Conservation (phyloP, 2,888 invertebrate species). For the Acleris emargana region DNA sequence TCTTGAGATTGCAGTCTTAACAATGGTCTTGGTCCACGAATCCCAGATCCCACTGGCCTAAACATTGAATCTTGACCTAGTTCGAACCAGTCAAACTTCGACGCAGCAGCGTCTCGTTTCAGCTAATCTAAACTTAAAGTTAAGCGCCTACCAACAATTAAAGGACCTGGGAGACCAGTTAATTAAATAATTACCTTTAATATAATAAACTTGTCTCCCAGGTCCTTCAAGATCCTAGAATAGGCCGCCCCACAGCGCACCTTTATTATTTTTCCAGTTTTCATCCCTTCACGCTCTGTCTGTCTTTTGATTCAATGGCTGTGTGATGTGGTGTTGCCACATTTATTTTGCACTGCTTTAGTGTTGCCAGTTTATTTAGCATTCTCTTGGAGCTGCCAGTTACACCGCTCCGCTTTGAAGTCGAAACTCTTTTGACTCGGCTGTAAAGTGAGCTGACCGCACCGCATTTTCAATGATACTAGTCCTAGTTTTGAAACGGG, state of each 20-base stretch:
- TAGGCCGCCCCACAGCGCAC: slow-evolving; percentile 63
- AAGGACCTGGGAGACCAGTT: too few species aligned
- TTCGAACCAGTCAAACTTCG: too few species aligned
- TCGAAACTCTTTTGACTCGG: slow-evolving; percentile 77
- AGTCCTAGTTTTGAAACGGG: slow-evolving; percentile 17
- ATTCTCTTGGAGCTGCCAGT: slow-evolving; percentile 74
- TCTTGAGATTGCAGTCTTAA: too few species aligned
- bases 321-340: slow-evolving; percentile 78
- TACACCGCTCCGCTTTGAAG: slow-evolving; percentile 77
- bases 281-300: slow-evolving; percentile 80
- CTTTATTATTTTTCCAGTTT: slow-evolving; percentile 79
- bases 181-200: too few species aligned
- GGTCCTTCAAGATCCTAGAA: slow-evolving; percentile 64
- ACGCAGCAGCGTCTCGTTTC: too few species aligned
- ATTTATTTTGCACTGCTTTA: slow-evolving; percentile 80
- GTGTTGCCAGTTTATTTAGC: slow-evolving; percentile 72
- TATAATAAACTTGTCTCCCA: slow-evolving; percentile 6
- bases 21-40: too few species aligned
- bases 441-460: slow-evolving; percentile 72
- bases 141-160: too few species aligned
- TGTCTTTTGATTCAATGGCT: slow-evolving; percentile 81
- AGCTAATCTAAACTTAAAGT: too few species aligned
- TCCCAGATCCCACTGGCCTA: too few species aligned
- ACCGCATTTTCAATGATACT: slow-evolving; percentile 68
- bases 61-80: too few species aligned